These are phyloP conservation scores for Hipparchia sbordonii DNA, from an alignment of 2,888 invertebrate genomes.

Conservation along the genomic window DNA sequence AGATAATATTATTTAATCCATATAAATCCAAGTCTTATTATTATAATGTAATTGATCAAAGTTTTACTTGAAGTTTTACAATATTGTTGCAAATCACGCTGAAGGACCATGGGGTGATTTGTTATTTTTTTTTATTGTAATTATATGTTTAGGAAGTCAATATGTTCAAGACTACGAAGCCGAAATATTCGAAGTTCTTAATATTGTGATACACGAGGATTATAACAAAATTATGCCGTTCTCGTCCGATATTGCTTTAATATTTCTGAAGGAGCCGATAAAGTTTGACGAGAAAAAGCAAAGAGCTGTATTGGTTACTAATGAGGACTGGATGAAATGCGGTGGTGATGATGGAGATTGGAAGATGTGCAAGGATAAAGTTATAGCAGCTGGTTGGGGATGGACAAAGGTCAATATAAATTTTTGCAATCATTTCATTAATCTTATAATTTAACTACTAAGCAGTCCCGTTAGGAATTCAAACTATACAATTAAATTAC, in stretches of 20 bases:
- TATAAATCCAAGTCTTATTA: too few relatives aligned
- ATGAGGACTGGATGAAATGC: conserved; percentile 55
- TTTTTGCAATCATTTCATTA: too few relatives aligned
- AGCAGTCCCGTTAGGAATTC: too few relatives aligned
- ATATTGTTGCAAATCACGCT: too few relatives aligned
- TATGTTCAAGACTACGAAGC: conserved; percentile 55
- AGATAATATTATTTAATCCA: too few relatives aligned
- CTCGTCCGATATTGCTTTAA: conserved; percentile 61
- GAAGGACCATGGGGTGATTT: neutral
- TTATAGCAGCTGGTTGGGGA: conserved; percentile 67
- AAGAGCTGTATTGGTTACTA: conserved; percentile 54
- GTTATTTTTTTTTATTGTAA: neutral
- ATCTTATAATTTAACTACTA: too few relatives aligned
- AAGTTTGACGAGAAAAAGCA: conserved; percentile 47
- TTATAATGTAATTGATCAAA: too few relatives aligned
- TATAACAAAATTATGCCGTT: conserved; percentile 56
- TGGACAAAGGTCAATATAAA: conserved; percentile 52
- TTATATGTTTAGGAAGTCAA: conserved; percentile 51
- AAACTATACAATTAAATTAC: too few relatives aligned
- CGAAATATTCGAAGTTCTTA: conserved; percentile 45
- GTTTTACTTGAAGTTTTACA: too few relatives aligned
- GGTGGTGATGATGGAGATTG: neutral
- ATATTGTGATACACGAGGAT: conserved; percentile 52
- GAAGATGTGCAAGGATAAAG: conserved; percentile 35
- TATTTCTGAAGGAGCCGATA: conserved; percentile 53